Conservation (phyloP, 1,140 invertebrate species). For the Heliothis virescens region DNA sequence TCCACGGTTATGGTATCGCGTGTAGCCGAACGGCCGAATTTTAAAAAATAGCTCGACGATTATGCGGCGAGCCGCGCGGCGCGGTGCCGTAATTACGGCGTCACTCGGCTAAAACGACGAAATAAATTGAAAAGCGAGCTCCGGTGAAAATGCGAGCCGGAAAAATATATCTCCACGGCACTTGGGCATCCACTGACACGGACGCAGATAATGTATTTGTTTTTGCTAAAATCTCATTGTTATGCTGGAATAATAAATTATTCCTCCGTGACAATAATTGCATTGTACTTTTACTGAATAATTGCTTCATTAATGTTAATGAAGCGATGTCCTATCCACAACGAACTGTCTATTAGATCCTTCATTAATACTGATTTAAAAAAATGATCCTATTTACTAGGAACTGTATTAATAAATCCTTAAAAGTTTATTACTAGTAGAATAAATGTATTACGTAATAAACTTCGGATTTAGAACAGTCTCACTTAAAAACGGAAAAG, state of each 20-base stretch:
- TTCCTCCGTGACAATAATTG: constrained; percentile 62
- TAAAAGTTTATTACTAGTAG: background rate
- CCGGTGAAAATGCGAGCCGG: constrained; percentile 73
- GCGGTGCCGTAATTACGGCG: constrained; percentile 74
- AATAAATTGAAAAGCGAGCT: constrained; percentile 82
- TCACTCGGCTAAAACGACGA: constrained; percentile 79
- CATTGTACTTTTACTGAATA: constrained; percentile 62
- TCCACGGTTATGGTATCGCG: constrained; percentile 45
- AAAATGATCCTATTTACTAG: background rate
- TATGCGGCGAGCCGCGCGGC: constrained; percentile 67
- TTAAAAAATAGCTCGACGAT: constrained; percentile 69
- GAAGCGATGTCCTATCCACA: constrained; percentile 23
- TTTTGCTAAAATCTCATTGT: constrained; percentile 75
- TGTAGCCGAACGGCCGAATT: constrained; percentile 54
- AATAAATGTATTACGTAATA: background rate
- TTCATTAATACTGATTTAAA: constrained; percentile 18
- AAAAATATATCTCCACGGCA: constrained; percentile 75
- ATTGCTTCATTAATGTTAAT: constrained; percentile 74
- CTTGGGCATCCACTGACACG: constrained; percentile 69
- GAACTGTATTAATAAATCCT: background rate
- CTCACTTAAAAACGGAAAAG: constrained; percentile 19
- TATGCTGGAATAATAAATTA: constrained; percentile 70
- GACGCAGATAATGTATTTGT: constrained; percentile 79
- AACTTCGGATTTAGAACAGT: background rate
- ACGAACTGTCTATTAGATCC: constrained; percentile 23